Evolutionary conservation across 1,140 invertebrate genomes (phyloP).

Genomic region (Macrostomum lignano): DNA sequence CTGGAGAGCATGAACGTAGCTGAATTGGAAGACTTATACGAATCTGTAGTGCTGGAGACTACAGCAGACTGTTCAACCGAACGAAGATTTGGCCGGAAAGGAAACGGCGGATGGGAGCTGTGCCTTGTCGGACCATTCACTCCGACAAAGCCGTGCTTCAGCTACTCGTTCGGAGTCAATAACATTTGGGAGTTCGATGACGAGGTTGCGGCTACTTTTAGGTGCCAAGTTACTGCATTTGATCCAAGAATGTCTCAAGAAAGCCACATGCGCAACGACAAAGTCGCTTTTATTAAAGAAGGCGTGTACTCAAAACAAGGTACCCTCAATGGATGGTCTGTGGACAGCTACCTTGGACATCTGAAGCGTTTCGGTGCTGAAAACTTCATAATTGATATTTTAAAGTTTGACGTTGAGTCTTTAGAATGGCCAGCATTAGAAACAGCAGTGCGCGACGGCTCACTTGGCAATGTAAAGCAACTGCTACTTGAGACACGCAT

Average conservation of each 20-base stretch:
- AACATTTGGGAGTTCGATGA: background rate
- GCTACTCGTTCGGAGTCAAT: background rate
- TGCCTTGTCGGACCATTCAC: background rate
- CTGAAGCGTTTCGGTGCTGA: background rate
- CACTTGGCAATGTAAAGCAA: background rate
- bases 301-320: no score
- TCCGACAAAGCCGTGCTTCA: background rate
- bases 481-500: background rate
- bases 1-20: no score
- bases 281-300: no score
- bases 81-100: background rate
- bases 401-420: slow-evolving; percentile 1
- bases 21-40: no score
- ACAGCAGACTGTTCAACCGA: no score
- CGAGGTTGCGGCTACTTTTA: no score
- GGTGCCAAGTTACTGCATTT: no score
- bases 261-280: no score
- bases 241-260: no score
- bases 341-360: no score
- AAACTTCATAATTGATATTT: background rate
- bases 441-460: background rate
- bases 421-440: slow-evolving; percentile 1
- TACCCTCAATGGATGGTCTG: no score
- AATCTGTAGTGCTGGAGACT: no score
- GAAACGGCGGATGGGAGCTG: slow-evolving; percentile 1